A percentile compares a stretch with the other conserved stretches of the same genome.
These are phyloP conservation scores for Callosobruchus maculatus DNA, from an alignment of 2,888 invertebrate species.

Conservation along the genomic window DNA sequence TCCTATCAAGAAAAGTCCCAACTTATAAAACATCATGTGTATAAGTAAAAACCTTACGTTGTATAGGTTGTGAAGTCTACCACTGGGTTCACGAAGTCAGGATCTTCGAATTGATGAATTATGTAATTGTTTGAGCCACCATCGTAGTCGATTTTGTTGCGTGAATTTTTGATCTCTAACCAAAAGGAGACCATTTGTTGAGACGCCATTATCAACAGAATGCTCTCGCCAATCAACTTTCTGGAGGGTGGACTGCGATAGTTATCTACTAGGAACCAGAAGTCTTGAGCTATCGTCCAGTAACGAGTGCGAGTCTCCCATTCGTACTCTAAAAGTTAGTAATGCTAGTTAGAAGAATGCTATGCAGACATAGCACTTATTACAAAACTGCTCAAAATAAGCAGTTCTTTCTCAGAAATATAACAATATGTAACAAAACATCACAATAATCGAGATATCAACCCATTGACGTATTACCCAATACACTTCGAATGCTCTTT, in stretches of 20 bases:
- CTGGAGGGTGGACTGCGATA: neutral
- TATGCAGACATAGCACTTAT: no score
- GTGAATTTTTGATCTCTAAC: neutral
- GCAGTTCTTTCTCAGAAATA: no score
- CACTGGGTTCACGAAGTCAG: neutral
- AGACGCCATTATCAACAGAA: neutral
- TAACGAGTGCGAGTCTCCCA: neutral
- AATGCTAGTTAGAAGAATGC: no score
- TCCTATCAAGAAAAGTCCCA: no score
- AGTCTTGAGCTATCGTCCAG: neutral
- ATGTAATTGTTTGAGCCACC: neutral
- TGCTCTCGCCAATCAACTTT: neutral
- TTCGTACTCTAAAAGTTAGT: neutral
- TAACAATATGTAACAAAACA: no score
- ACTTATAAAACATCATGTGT: no score
- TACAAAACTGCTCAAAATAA: no score
- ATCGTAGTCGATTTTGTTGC: neutral
- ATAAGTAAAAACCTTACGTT: neutral
- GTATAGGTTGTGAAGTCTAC: neutral
- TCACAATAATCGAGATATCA: no score
- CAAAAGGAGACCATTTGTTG: neutral
- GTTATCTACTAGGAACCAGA: neutral
- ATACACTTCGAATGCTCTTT: no score
- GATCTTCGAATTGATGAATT: neutral
- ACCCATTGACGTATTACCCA: no score